Base-by-base conservation (phyloP, 2,888 invertebrate species). In the Netelia virgata region DNA sequence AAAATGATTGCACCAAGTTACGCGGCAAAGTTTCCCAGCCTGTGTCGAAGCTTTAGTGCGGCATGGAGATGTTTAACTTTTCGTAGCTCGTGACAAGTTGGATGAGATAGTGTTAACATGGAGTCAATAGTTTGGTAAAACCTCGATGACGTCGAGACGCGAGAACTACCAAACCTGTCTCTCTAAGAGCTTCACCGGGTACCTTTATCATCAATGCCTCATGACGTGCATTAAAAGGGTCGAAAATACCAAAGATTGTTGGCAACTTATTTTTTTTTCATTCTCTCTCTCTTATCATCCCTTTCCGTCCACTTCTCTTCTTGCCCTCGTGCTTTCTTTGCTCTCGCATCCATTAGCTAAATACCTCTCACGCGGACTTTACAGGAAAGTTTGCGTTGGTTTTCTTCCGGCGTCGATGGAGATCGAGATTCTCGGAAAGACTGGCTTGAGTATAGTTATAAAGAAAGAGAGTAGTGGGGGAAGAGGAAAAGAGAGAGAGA, bases 211-310 rank as follows among this genome's bases (percentile, higher is more conserved):
- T 91, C 90, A 90, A 86, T 90, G 88, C 86, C 90, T 90, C 90
- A 90, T 91, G 90, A 90, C 88, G 84, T 89, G 88, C 89, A 90
- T 90, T 90, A 90, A 90, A 57, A 90, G 88, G 87, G 90, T 90
- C 87, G 87, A 88, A 91, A 91, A 90, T 89, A 88, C 88, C 88
- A 85, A 90, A 90, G 90, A 90, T 90, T 90, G 90, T 88, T 89
- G 88, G 85, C 86, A 88, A 82, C 85, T 87, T 88, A 89, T 90
- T 91, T 82, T 53, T 77, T 87, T 83, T 83, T 68, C 47, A 77
- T 47, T 16, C 57, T 69, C 28, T 78, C 53, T 23, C 14, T 69
- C 5, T 20, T 70, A 72, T 61, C 72, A 50, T 79, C 55, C 20
- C 57, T 69, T 47, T 78, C 53, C 43, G 11, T 69, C 5, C 23